Conservation (phyloP, 1,140 invertebrate species). For the Drosophila suzukii region DNA sequence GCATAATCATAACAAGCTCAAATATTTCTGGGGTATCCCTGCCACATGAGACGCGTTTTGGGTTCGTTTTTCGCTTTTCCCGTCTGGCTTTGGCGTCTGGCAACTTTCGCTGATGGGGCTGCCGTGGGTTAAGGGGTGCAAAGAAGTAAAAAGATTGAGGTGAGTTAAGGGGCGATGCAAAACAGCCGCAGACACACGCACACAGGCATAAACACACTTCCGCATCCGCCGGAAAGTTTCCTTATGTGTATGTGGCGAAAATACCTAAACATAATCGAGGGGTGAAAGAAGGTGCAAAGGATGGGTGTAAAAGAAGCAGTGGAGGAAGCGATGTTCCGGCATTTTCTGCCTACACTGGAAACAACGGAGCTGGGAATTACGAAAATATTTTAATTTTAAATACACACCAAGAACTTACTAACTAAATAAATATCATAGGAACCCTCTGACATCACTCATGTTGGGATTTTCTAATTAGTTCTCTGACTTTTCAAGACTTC, state of each 20-base stretch:
- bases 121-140: conserved; percentile 8
- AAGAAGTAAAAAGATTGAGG: conserved; percentile 27
- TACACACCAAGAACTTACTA: too few species aligned
- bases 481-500: too few species aligned
- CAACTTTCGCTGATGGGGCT: conserved; percentile 30
- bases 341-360: conserved; percentile 17
- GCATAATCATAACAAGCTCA: conserved; percentile 60
- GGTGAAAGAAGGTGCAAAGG: conserved; percentile 21
- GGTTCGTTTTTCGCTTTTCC: conserved; percentile 33
- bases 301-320: not conserved
- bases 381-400: too few species aligned
- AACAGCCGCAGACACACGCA: conserved; percentile 42
- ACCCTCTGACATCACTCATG: too few species aligned
- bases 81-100: conserved; percentile 57
- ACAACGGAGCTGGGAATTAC: not conserved
- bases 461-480: too few species aligned
- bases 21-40: conserved; percentile 51
- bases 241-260: conserved; percentile 28
- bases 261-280: conserved; percentile 59
- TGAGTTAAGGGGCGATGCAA: conserved; percentile 42
- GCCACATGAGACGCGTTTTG: conserved; percentile 46
- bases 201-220: conserved; percentile 41
- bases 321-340: conserved; percentile 4
- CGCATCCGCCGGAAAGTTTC: conserved; percentile 47
- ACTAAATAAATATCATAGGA: too few species aligned